Evolutionary conservation across 2,888 invertebrate genomes (phyloP).

Genomic region (Pimpla rufipes): DNA sequence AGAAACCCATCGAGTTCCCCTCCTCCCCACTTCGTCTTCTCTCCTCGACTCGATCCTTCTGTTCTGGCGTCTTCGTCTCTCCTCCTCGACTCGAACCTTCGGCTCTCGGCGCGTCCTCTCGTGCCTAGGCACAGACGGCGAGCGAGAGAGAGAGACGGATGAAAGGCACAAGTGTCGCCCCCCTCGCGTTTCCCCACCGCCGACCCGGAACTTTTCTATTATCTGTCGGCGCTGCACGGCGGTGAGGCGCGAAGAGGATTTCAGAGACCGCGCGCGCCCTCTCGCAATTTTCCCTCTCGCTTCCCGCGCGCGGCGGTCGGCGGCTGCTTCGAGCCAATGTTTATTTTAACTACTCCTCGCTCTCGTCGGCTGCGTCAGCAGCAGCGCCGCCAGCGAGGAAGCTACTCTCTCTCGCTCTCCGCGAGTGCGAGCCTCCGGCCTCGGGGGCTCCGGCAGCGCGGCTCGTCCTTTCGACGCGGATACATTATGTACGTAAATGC

Average conservation of each 20-base stretch:
- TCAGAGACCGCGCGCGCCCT: not conserved
- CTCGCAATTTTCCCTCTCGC: constrained; percentile 48
- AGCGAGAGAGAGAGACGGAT: not conserved
- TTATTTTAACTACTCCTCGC: constrained; percentile 62
- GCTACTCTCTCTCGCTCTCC: constrained; percentile 16
- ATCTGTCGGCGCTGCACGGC: constrained; percentile 40
- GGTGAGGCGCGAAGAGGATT: constrained; percentile 43
- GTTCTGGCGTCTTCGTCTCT: constrained; percentile 9
- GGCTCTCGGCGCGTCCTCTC: too few species aligned
- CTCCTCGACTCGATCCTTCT: not conserved
- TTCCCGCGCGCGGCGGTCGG: constrained; percentile 14
- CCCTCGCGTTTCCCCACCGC: not conserved
- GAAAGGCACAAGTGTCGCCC: not conserved
- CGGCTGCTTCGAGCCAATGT: constrained; percentile 51
- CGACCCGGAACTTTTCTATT: constrained; percentile 61
- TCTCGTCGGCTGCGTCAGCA: constrained; percentile 44
- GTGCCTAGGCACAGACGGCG: not conserved
- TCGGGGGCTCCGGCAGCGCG: constrained; percentile 3
- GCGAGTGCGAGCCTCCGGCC: not conserved
- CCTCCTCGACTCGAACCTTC: not conserved
- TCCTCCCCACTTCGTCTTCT: constrained; percentile 17
- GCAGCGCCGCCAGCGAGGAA: not conserved
- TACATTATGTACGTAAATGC: constrained; percentile 62
- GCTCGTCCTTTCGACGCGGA: constrained; percentile 55
- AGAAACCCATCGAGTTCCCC: constrained; percentile 42